Evolutionary conservation across 2,888 invertebrate genomes (phyloP).

Genomic region (Leptinotarsa peninsularis): DNA sequence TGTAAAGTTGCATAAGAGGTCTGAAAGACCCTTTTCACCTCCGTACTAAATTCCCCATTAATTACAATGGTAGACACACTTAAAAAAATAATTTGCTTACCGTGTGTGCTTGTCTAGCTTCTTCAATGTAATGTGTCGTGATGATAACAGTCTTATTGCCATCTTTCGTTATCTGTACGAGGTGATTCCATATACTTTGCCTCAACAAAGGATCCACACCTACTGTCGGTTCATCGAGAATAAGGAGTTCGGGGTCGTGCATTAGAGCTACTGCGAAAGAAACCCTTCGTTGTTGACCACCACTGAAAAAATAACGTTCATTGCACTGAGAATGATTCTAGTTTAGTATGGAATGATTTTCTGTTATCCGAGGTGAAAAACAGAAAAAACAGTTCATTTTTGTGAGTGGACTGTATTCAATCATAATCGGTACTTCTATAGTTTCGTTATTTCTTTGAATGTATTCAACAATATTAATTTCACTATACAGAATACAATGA

Average conservation of each 20-base stretch:
- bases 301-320: slow-evolving; percentile 68
- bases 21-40: too few species aligned
- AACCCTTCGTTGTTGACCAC: slow-evolving; percentile 90
- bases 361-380: too few species aligned
- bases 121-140: slow-evolving; percentile 90
- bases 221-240: slow-evolving; percentile 93
- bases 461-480: too few species aligned
- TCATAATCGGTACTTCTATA: too few species aligned
- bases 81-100: slow-evolving; percentile 69
- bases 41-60: too few species aligned
- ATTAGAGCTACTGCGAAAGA: slow-evolving; percentile 90
- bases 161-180: slow-evolving; percentile 81
- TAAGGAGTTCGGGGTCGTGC: slow-evolving; percentile 89
- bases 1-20: too few species aligned
- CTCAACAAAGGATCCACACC: slow-evolving; percentile 91
- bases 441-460: too few species aligned
- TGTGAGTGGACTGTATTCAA: too few species aligned
- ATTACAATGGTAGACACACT: neutral
- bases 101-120: slow-evolving; percentile 84
- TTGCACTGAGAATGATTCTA: neutral
- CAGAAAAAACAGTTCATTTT: too few species aligned
- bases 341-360: too few species aligned
- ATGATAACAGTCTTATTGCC: slow-evolving; percentile 85
- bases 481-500: too few species aligned
- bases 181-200: slow-evolving; percentile 88